Evolutionary conservation across 2,888 invertebrate genomes (phyloP).

Genomic region (Rhorus exstirpatorius): DNA sequence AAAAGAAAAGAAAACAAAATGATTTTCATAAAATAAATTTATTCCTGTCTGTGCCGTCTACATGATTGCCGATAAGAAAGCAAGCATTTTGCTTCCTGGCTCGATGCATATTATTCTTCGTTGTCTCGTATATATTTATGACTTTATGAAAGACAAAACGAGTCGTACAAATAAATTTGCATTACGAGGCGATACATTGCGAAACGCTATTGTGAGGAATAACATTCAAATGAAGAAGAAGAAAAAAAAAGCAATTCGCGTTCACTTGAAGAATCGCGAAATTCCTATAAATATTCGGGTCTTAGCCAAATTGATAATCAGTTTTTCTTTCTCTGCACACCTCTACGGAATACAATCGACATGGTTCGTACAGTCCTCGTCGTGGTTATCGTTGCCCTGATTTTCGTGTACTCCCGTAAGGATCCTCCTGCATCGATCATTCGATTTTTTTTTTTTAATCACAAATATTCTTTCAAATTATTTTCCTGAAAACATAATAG

Average conservation of each 20-base stretch:
- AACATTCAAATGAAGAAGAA: not conserved
- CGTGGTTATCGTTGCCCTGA: slow-evolving; percentile 5
- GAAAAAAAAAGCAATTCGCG: not conserved
- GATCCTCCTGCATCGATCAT: not conserved
- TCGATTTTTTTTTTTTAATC: no score
- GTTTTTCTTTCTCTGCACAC: not conserved
- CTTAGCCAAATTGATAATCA: not conserved
- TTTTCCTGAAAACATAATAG: not conserved
- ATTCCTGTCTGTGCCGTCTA: no score
- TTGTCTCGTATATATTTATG: not conserved
- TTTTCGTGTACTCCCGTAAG: slow-evolving; percentile 3
- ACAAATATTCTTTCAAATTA: not conserved
- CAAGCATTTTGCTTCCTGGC: not conserved
- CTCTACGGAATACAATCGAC: not conserved
- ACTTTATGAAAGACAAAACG: not conserved
- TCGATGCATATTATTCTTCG: not conserved
- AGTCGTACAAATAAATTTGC: no score
- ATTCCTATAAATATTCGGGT: slow-evolving; percentile 22
- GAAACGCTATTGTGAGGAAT: not conserved
- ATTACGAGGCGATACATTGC: slow-evolving; percentile 1
- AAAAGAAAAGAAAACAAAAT: no score
- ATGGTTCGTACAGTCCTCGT: slow-evolving; percentile 30
- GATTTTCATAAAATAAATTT: no score
- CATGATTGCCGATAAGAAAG: slow-evolving; percentile 14
- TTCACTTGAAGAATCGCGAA: not conserved